A percentile compares a stretch with the other conserved stretches of the same genome.
These are phyloP conservation scores for Micrasema longulum DNA, from an alignment of 1,140 invertebrate genomes.

Conservation along the genomic window DNA sequence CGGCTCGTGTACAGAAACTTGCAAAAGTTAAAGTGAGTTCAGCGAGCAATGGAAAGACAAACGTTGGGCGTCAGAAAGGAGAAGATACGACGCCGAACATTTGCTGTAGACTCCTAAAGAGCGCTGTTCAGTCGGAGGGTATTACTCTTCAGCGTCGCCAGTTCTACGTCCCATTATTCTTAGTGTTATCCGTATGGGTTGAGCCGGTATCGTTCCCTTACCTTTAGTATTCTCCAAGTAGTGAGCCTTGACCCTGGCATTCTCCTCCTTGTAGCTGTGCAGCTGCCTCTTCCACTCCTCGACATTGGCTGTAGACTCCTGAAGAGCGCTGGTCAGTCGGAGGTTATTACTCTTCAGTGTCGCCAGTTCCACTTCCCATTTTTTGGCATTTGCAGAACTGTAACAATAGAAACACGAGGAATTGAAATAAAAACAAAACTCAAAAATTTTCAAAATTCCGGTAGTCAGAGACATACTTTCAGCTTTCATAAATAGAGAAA, in stretches of 20 bases:
- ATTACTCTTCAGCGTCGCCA: conserved; percentile 95
- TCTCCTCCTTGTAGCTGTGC: conserved; percentile 96
- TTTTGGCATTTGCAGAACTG: conserved; percentile 96
- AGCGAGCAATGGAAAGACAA: too few relatives aligned
- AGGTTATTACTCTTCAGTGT: conserved; percentile 97
- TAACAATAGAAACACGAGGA: conserved; percentile 56
- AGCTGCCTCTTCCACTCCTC: conserved; percentile 98
- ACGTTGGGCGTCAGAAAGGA: too few relatives aligned
- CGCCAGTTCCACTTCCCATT: conserved; percentile 97
- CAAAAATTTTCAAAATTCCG: too few relatives aligned
- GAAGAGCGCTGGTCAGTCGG: conserved; percentile 92
- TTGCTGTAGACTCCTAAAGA: conserved; percentile 95
- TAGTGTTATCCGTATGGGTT: too few relatives aligned
- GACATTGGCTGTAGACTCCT: conserved; percentile 97
- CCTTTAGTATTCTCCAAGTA: conserved; percentile 53
- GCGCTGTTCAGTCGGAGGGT: conserved; percentile 94
- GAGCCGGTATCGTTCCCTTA: conserved; percentile 29
- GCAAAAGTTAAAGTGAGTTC: too few relatives aligned
- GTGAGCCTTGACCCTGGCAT: conserved; percentile 82
- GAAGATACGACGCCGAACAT: too few relatives aligned
- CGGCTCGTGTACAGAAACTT: too few relatives aligned
- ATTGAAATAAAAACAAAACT: background rate
- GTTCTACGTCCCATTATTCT: conserved; percentile 98
- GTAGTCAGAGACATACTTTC: too few relatives aligned
- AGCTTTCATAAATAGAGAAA: too few relatives aligned